These are phyloP conservation scores for Neomorphus geoffroyi DNA, from an alignment of 2,797 vertebrate species.

Conservation along the genomic window DNA sequence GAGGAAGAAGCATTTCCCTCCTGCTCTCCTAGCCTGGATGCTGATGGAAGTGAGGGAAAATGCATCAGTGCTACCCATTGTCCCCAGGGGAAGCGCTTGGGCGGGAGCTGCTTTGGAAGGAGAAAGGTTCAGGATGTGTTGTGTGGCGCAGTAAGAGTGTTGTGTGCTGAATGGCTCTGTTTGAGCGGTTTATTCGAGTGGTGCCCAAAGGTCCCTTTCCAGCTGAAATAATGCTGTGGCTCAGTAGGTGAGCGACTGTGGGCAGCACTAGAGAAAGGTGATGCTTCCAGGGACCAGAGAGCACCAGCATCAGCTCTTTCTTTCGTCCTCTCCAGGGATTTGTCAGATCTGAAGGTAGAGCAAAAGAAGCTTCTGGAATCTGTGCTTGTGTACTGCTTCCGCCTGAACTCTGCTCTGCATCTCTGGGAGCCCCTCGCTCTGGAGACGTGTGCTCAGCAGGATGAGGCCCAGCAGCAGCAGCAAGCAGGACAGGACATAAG, in stretches of 20 bases:
- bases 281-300: not conserved
- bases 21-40: not conserved
- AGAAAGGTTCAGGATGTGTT: not conserved
- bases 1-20: not conserved
- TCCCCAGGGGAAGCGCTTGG: not conserved
- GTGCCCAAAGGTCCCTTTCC: not conserved
- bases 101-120: not conserved
- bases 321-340: slow-evolving; percentile 78
- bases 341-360: slow-evolving; percentile 86
- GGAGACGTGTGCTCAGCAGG: slow-evolving; percentile 10
- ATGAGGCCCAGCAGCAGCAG: slow-evolving; percentile 27
- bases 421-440: slow-evolving; percentile 29
- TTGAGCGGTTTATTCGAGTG: not conserved
- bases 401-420: slow-evolving; percentile 33
- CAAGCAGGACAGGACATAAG: slow-evolving; percentile 64
- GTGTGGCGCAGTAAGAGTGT: not conserved
- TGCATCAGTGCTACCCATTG: not conserved
- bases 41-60: not conserved
- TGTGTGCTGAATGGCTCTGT: not conserved
- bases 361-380: slow-evolving; percentile 83
- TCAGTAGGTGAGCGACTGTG: not conserved
- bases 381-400: slow-evolving; percentile 80
- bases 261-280: not conserved
- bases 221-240: not conserved
- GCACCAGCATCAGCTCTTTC: not conserved